Percentiles rank a stretch among this genome's conserved stretches.
These are phyloP conservation scores for Siderastrea radians DNA, from an alignment of 92 coral and sea anemone species.

Conservation along the genomic window DNA sequence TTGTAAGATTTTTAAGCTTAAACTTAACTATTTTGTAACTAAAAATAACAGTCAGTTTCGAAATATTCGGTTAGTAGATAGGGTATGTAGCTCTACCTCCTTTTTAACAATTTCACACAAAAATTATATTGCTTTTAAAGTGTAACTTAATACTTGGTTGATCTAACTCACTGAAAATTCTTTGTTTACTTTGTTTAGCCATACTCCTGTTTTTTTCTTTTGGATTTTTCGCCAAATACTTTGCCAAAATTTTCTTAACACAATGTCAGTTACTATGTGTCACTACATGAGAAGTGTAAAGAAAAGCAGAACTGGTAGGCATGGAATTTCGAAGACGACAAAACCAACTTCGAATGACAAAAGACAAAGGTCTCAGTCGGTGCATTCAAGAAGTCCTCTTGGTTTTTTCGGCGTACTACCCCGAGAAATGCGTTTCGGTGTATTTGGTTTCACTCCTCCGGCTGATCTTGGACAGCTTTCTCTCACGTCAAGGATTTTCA, in stretches of 20 bases:
- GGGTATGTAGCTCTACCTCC: no score
- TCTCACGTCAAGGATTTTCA: constrained; percentile 81
- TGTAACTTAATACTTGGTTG: not conserved
- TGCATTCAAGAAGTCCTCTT: constrained; percentile 42
- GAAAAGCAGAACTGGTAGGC: constrained; percentile 59
- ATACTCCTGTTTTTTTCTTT: not conserved
- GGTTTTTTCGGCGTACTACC: constrained; percentile 85
- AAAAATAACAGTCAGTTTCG: no score
- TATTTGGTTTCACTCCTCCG: constrained; percentile 79
- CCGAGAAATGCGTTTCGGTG: constrained; percentile 82
- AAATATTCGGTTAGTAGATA: no score
- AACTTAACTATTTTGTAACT: no score
- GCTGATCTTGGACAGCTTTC: constrained; percentile 86
- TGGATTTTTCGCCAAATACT: not conserved
- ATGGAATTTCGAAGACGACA: constrained; percentile 37
- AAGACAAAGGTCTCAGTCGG: constrained; percentile 21
- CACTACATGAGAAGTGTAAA: constrained; percentile 92
- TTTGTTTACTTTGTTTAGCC: not conserved
- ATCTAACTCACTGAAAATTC: not conserved
- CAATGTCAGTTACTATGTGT: constrained; percentile 75
- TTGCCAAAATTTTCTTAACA: not conserved
- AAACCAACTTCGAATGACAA: constrained; percentile 9
- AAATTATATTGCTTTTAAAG: no score
- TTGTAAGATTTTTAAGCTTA: no score
- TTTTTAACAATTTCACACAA: no score